These are phyloP conservation scores for Drosophila mojavensis DNA, from an alignment of 1,140 invertebrate species.

Conservation along the genomic window DNA sequence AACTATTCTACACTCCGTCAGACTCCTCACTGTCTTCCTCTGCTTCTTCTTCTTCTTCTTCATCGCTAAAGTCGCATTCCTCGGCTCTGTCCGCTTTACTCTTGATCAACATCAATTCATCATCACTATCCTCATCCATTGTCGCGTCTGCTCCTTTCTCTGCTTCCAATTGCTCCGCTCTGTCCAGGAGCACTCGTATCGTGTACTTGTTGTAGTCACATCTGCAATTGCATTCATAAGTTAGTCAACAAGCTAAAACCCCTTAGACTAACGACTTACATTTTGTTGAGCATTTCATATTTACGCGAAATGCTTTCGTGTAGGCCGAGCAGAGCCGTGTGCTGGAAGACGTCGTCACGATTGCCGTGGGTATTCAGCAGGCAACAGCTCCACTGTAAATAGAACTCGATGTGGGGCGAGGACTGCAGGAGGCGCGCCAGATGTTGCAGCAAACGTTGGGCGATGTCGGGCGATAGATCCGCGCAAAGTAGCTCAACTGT, in stretches of 20 bases:
- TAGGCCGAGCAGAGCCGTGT: constrained; percentile 88
- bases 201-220: constrained; percentile 94
- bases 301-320: constrained; percentile 93
- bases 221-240: constrained; percentile 84
- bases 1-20: constrained; percentile 17
- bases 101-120: constrained; percentile 70
- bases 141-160: constrained; percentile 2
- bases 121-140: constrained; percentile 54
- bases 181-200: constrained; percentile 86
- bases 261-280: constrained; percentile 88
- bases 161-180: constrained; percentile 84
- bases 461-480: constrained; percentile 89
- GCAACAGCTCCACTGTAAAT: constrained; percentile 91
- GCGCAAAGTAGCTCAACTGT: constrained; percentile 90
- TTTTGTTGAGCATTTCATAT: constrained; percentile 92
- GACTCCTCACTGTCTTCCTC: constrained; percentile 36
- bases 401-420: constrained; percentile 94
- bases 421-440: constrained; percentile 89
- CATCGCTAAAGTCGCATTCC: constrained; percentile 53
- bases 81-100: constrained; percentile 26
- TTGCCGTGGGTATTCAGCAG: constrained; percentile 87
- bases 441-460: constrained; percentile 89
- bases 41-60: constrained; percentile 27
- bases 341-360: constrained; percentile 84
- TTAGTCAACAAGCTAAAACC: background rate